Evolutionary conservation across 2,888 invertebrate genomes (phyloP), one percentile per base, ranked within the genome.

Genomic region (Tiliacea citrago): DNA sequence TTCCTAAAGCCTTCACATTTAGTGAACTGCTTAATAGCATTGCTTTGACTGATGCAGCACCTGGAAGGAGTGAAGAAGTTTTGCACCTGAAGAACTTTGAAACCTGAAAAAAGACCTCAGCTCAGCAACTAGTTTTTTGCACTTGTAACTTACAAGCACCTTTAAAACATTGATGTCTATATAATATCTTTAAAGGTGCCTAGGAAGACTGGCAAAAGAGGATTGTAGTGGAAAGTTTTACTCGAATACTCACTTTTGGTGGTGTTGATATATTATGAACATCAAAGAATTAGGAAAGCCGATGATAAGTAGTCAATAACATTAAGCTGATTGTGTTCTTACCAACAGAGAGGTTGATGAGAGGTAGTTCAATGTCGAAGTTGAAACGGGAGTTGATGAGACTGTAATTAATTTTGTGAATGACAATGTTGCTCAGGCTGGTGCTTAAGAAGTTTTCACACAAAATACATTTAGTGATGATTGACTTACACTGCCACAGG

Each of bases 401-500:
- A 10, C 49, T 42, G 10, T 16, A 42, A 24, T 16, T 68, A 16
- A 29, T 13, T 16, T 51, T 24, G 13, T 68, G 16, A 24, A 18
- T 42, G 49, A 42, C 24, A 39, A 51, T 51, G 47, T 68, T 13
- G 9, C 49, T 69, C 7, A 49, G 18, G 3, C 10, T 16, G 1
- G 39, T 39, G 21, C 21, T 67, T 49, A 39, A 10, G 13, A 67
- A 24, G 7, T 70, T 21, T 51, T 70, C 4, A 8, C n/a, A n/a
- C n/a, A n/a, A n/a, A 35, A 5, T 3, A 2, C 35, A 35, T 2
- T 35, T 3, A 35, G 35, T 39, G 0, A 21, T 7, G n/a, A 21
- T 2, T 35, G 8, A 91, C 94, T 93, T 85, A 95, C 94, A 87
- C 76, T 42, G 93, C 90, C 0, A 93, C 91, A 1, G 93, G 90